These are phyloP conservation scores for Panthera leo DNA, from an alignment of 2,113 vertebrate species.

Conservation along the genomic window DNA sequence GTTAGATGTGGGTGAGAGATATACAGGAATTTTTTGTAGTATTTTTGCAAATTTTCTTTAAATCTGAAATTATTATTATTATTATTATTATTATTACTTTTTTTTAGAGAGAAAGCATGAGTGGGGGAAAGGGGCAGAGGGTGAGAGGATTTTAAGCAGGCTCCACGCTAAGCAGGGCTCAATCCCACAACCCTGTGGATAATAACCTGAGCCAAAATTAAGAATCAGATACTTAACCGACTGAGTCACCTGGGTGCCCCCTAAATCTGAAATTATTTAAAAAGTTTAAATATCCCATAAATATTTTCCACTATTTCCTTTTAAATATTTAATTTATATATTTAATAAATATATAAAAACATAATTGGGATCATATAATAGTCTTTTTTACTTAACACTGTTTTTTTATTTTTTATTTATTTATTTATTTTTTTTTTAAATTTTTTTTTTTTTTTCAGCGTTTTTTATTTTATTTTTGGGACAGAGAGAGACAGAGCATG, in stretches of 20 bases:
- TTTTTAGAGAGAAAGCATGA: too few species aligned
- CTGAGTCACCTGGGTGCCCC: neutral
- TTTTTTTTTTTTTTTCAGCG: too few species aligned
- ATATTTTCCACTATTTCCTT: constrained; percentile 26
- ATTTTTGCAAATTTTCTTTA: constrained; percentile 42
- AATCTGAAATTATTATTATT: constrained; percentile 45
- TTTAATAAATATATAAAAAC: constrained; percentile 9
- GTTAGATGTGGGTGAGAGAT: neutral
- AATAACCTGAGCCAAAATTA: neutral
- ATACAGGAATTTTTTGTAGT: neutral
- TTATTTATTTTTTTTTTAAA: too few species aligned
- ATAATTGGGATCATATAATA: neutral
- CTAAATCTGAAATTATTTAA: constrained; percentile 34
- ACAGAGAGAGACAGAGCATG: too few species aligned
- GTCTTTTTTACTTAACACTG: neutral
- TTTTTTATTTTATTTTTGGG: too few species aligned
- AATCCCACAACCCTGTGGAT: neutral
- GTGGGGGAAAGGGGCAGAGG: too few species aligned
- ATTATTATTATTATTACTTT: too few species aligned
- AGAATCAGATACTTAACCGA: neutral
- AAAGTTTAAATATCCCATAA: neutral
- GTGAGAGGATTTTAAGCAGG: too few species aligned
- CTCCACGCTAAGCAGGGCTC: too few species aligned
- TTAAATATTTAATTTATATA: neutral
- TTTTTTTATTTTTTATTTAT: neutral